Base-by-base conservation (phyloP, 2,113 vertebrate genomes). In the Pterophyllum scalare region DNA sequence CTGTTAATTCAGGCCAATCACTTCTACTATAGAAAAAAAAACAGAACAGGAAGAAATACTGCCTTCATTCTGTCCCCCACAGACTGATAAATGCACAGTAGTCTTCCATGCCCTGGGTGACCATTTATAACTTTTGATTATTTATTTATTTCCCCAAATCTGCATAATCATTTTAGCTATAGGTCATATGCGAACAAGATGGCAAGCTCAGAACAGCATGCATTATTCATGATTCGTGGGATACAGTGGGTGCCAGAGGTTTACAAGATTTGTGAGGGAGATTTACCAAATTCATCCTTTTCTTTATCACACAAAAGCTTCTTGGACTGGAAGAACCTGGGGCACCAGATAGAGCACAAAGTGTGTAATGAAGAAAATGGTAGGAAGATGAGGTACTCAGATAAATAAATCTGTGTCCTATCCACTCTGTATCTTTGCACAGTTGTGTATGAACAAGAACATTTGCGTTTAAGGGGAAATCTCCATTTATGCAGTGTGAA, bases 141-240 rank as follows among this genome's bases (percentile, higher is more conserved):
- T 94, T 94, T 93, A 91, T 93, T 95, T 94, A 93, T 94, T 93
- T 92, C 65, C 22, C 76, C 43, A 82, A 92, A 89, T 94, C 92
- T 92, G 91, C 89, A 94, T 95, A 94, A 95, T 94, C 91, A 92
- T 92, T 94, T 93, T 93, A 87, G 92, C 92, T 94, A 94, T 92
- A 95, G 95, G 94, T 95, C 91, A 94, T 94, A 90, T 84, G 81
- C 59, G 88, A 94, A 92, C 86, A 94, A 92, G 84, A 86, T 83
- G 80, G 59, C 85, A 87, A 86, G 84, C 77, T 81, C 54, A 76
- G 65, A 81, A 65, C 78, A 33, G 26, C 58, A 92, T 94, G 89
- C 90, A 95, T 95, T 95, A 94, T 95, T 95, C 90, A 95, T 95
- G 88, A 90, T 74, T 79, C 57, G 61, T 58, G 65, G 90, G 86